Conservation (phyloP, 2,113 vertebrate species). For the Carassius gibelio region DNA sequence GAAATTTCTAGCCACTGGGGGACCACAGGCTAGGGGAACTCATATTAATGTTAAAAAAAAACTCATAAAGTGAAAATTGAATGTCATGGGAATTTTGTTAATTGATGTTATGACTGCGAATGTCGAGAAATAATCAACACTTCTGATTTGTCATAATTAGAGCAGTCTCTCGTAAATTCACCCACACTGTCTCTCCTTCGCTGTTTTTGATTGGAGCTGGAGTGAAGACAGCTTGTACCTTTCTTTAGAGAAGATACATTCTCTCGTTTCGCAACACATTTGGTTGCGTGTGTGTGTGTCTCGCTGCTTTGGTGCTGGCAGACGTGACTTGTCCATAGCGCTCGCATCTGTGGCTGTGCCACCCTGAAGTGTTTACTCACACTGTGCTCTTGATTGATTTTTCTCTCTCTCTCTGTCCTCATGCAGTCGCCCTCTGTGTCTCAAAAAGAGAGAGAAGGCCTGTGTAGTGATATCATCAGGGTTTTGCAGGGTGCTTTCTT, state of each 20-base stretch:
- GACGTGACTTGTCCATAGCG: slow-evolving; percentile 46
- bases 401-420: slow-evolving; percentile 21
- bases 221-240: slow-evolving; percentile 28
- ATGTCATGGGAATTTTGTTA: not conserved
- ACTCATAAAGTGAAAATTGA: too few species aligned
- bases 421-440: not conserved
- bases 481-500: not conserved
- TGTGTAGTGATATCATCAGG: slow-evolving; percentile 18
- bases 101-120: not conserved
- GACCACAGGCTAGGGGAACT: too few species aligned
- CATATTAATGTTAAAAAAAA: too few species aligned
- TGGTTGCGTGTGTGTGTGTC: slow-evolving; percentile 27
- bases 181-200: not conserved
- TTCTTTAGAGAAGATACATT: slow-evolving; percentile 34
- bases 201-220: slow-evolving; percentile 1
- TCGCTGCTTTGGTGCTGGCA: slow-evolving; percentile 48
- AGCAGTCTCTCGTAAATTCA: not conserved
- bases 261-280: slow-evolving; percentile 27
- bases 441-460: slow-evolving; percentile 11
- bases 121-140: not conserved
- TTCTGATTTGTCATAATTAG: not conserved
- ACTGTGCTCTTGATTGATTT: slow-evolving; percentile 54
- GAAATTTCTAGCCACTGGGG: too few species aligned
- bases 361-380: slow-evolving; percentile 54
- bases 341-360: slow-evolving; percentile 52